Percentiles rank a stretch among this genome's conserved stretches.
These are phyloP conservation scores for Sabellastarte sp. DNA, from an alignment of 2,888 invertebrate species.

Conservation along the genomic window DNA sequence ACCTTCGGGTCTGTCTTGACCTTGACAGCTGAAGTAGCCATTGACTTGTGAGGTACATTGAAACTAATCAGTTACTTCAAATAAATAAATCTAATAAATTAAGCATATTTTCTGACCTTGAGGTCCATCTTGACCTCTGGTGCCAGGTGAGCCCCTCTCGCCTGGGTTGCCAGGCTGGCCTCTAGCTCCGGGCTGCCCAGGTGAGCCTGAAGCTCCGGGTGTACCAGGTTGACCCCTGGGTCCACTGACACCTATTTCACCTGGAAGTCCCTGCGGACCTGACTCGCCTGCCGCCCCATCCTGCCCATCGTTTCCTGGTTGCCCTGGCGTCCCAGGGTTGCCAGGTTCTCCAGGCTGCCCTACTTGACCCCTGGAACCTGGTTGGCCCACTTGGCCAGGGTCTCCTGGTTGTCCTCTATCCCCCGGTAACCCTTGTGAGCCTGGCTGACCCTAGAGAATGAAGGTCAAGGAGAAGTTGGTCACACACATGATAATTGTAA, in stretches of 20 bases:
- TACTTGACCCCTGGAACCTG: constrained; percentile 18
- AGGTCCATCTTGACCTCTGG: constrained; percentile 10
- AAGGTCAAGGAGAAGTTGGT: too few relatives aligned
- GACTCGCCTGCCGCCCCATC: not conserved
- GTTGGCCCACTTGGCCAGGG: constrained; percentile 19
- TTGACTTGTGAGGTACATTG: too few relatives aligned
- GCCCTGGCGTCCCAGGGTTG: constrained; percentile 8
- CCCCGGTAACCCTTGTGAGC: constrained; percentile 72
- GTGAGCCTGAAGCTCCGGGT: constrained; percentile 10
- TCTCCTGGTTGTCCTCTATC: constrained; percentile 18
- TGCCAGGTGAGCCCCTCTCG: constrained; percentile 14
- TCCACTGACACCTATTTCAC: too few relatives aligned
- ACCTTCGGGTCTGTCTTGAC: constrained; percentile 6
- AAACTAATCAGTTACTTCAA: too few relatives aligned
- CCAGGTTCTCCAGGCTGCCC: constrained; percentile 9
- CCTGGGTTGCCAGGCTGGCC: constrained; percentile 20
- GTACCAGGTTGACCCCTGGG: too few relatives aligned
- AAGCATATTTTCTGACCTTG: constrained; percentile 7
- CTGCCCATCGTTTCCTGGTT: constrained; percentile 2
- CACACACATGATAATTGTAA: too few relatives aligned
- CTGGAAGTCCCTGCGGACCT: not conserved
- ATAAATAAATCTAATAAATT: too few relatives aligned
- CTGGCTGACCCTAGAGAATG: constrained; percentile 58
- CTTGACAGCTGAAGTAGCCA: too few relatives aligned
- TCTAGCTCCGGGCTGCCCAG: constrained; percentile 11